Base-by-base conservation (phyloP, 1,140 invertebrate species). In the Paracyclopina nana region DNA sequence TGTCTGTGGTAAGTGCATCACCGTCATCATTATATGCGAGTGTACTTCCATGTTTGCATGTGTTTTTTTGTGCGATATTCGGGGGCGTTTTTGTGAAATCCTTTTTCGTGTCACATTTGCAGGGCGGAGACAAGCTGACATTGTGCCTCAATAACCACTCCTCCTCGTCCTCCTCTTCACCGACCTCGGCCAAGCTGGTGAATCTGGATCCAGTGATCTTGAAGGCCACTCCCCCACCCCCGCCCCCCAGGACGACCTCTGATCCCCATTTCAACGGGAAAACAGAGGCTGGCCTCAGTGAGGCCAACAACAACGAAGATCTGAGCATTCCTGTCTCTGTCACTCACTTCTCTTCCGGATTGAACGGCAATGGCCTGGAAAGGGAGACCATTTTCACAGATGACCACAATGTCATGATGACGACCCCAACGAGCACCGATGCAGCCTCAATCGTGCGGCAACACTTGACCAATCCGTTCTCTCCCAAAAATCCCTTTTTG, bases 341-440 rank as follows among this genome's bases (percentile, higher is more conserved):
- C 34, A 38, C 34, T 20, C 34, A 38, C 20, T 38, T 38, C 34
- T 38, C 34, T 20, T 16, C 34, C 34, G 20, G 14, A 20, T 20
- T 38, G n/a, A 38, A 38, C 34, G 34, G 34, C 34, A n/a, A 38
- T 20, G 34, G 34, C n/a, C n/a, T 38, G 20, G 34, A 38, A 8
- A 38, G 20, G 34, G 34, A 38, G 34, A 38, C 34, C n/a, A 38
- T 38, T 38, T 38, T 38, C 34, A 38, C 34, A 20, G 34, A 38
- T 8, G 20, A n/a, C 3, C 34, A 20, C 34, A 38, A n/a, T n/a
- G n/a, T n/a, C n/a, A n/a, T n/a, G n/a, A n/a, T n/a, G n/a, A n/a
- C n/a, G n/a, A n/a, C n/a, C n/a, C n/a, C n/a, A n/a, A n/a, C n/a
- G n/a, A n/a, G n/a, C n/a, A n/a, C n/a, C n/a, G n/a, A n/a, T n/a